These are phyloP conservation scores for Bothrops jararaca DNA, from an alignment of 2,113 vertebrate genomes.

Conservation along the genomic window DNA sequence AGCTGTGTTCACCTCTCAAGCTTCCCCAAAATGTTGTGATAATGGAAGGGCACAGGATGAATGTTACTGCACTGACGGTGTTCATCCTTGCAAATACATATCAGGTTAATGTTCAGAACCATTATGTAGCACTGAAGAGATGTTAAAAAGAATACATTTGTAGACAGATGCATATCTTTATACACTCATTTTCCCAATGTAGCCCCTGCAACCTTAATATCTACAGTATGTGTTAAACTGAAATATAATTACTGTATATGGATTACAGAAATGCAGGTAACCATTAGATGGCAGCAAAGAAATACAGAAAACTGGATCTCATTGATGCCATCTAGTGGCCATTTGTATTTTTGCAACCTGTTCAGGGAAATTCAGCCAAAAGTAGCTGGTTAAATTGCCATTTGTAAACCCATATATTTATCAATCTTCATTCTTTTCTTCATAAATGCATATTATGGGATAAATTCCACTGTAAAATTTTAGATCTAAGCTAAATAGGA, in stretches of 20 bases:
- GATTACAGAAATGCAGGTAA: background rate
- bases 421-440: background rate
- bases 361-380: background rate
- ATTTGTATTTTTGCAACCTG: background rate
- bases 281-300: background rate
- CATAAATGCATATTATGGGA: background rate
- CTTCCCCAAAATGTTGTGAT: background rate
- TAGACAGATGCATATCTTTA: background rate
- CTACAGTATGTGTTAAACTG: background rate
- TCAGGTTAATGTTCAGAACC: background rate
- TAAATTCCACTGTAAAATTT: background rate
- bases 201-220: background rate
- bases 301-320: background rate
- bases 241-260: background rate
- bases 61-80: background rate
- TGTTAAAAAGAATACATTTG: background rate
- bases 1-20: background rate
- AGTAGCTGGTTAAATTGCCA: background rate
- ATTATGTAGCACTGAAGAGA: background rate
- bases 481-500: background rate
- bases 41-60: background rate
- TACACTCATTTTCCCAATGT: background rate
- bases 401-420: constrained; percentile 40
- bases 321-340: background rate
- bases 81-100: background rate